A percentile compares a stretch with the other conserved stretches of the same genome.
These are phyloP conservation scores for Myripristis jacobus DNA, from an alignment of 2,797 vertebrate species.

Conservation along the genomic window DNA sequence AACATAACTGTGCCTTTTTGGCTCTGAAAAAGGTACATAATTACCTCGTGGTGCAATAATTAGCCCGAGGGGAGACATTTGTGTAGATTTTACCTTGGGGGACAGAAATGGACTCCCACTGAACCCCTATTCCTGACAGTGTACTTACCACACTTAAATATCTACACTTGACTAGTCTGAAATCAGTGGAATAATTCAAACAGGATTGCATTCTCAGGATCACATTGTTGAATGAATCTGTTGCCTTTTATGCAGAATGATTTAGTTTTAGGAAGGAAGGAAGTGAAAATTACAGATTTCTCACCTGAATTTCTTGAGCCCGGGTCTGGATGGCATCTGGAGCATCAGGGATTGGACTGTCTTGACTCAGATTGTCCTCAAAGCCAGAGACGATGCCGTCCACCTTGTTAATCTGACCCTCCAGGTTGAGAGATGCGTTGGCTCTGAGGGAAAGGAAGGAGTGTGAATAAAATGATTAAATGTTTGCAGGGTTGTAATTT, in stretches of 20 bases:
- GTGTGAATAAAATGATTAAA: neutral
- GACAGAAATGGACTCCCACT: too few relatives aligned
- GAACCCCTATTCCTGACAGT: too few relatives aligned
- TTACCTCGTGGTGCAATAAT: too few relatives aligned
- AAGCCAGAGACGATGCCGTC: constrained; percentile 87
- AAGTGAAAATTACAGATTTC: constrained; percentile 2
- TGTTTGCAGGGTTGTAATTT: neutral
- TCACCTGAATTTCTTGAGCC: constrained; percentile 86
- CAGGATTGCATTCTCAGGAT: neutral
- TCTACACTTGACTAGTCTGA: neutral
- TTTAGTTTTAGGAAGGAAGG: neutral
- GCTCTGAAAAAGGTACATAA: too few relatives aligned
- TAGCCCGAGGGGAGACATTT: too few relatives aligned
- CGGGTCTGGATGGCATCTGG: constrained; percentile 84
- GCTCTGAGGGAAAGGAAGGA: constrained; percentile 78
- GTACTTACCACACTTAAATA: neutral
- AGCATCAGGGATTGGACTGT: constrained; percentile 82
- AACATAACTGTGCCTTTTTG: too few relatives aligned
- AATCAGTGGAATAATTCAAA: neutral
- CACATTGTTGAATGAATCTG: neutral
- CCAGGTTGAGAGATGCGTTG: constrained; percentile 89
- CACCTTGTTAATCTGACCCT: constrained; percentile 89
- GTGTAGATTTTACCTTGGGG: too few relatives aligned
- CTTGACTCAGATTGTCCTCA: constrained; percentile 88
- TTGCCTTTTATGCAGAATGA: neutral